These are phyloP conservation scores for Galeruca laticollis DNA, from an alignment of 2,888 invertebrate genomes.

Conservation along the genomic window DNA sequence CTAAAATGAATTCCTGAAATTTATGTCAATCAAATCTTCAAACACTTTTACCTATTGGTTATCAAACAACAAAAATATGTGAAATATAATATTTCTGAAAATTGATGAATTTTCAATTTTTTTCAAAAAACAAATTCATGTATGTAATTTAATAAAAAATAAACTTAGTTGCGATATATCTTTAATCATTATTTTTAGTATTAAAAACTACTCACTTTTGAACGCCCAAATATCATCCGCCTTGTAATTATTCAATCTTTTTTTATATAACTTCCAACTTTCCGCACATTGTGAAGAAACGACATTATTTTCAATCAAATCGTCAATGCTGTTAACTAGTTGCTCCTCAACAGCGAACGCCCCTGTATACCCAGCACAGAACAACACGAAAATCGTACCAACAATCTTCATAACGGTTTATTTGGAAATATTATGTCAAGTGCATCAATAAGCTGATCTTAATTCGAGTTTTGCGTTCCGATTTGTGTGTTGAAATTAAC, in stretches of 20 bases:
- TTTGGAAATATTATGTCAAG: neutral
- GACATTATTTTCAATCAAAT: neutral
- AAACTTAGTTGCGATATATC: no score
- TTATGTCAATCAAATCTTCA: no score
- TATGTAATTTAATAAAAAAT: no score
- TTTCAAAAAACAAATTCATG: no score
- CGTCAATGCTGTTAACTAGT: neutral
- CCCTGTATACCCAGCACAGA: neutral
- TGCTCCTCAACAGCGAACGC: neutral
- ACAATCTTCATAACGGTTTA: neutral
- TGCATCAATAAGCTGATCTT: no score
- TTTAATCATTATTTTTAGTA: no score
- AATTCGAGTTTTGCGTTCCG: neutral
- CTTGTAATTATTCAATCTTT: neutral
- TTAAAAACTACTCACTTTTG: constrained; percentile 22
- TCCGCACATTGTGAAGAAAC: neutral
- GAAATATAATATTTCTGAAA: no score
- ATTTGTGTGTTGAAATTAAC: neutral
- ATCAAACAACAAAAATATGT: no score
- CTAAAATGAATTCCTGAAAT: no score
- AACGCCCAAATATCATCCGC: constrained; percentile 17
- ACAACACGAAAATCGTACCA: neutral
- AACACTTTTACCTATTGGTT: no score
- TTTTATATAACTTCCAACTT: neutral
- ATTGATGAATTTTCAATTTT: no score